These are phyloP conservation scores for Polymixis lichenea DNA, from an alignment of 2,888 invertebrate species.

Conservation along the genomic window DNA sequence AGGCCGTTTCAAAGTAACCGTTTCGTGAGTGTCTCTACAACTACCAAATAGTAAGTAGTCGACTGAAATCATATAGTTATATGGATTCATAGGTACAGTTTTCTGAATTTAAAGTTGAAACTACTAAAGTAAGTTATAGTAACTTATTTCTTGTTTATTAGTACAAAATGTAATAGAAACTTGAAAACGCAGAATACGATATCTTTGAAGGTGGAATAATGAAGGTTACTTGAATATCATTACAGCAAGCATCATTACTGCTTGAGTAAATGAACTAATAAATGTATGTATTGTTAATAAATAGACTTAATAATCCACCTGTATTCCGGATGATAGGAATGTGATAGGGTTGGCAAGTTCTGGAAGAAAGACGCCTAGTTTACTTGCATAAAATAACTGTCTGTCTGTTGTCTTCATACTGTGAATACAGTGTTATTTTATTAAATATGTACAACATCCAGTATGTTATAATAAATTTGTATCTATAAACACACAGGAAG, in stretches of 20 bases:
- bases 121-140: no score
- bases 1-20: background rate
- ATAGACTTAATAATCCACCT: background rate
- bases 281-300: background rate
- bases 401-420: no score
- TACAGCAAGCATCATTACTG: background rate
- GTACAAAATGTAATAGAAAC: background rate
- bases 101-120: background rate
- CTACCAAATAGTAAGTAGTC: background rate
- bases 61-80: background rate
- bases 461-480: no score
- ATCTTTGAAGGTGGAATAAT: constrained; percentile 3
- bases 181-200: background rate
- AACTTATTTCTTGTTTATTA: background rate
- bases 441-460: background rate
- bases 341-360: background rate
- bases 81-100: background rate
- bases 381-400: background rate
- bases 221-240: constrained; percentile 28
- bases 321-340: background rate
- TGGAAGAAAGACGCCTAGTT: background rate
- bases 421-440: background rate
- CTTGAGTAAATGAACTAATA: background rate
- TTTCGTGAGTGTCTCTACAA: background rate
- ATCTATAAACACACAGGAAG: constrained; percentile 13